Conservation (phyloP, 2,797 vertebrate species). For the Phoebastria nigripes region DNA sequence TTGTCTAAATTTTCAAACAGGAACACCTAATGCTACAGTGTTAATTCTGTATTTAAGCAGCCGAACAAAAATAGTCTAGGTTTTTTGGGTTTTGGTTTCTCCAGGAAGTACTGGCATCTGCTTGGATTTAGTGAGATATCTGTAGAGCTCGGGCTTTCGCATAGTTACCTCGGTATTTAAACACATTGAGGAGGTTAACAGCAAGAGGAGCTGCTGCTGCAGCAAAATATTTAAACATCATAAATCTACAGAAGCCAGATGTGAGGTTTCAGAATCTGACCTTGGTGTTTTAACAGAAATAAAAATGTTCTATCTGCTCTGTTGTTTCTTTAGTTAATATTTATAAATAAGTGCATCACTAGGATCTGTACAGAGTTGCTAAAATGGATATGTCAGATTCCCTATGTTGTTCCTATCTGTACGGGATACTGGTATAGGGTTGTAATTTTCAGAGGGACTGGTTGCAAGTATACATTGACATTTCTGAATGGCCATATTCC, state of each 20-base stretch:
- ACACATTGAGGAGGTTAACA: background rate
- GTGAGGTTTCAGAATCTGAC: background rate
- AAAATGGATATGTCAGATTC: background rate
- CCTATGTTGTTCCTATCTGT: accelerated
- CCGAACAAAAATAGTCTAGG: background rate
- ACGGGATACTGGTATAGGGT: background rate
- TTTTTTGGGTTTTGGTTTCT: background rate
- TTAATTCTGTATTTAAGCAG: background rate
- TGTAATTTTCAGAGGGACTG: background rate
- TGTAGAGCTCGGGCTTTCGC: background rate
- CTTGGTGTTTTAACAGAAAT: background rate
- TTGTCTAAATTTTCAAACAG: background rate
- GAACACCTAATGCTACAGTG: background rate
- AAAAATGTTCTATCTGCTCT: background rate
- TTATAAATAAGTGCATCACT: background rate
- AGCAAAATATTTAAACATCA: background rate
- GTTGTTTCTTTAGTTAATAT: background rate
- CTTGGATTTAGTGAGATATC: background rate
- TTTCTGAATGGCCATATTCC: background rate
- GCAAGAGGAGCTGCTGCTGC: background rate
- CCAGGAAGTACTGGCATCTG: background rate
- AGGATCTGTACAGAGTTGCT: background rate
- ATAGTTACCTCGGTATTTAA: background rate
- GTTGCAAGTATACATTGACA: background rate
- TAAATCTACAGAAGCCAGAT: background rate